Evolutionary conservation across 2,113 vertebrate species (phyloP).

Genomic region (Pristiophorus japonicus): DNA sequence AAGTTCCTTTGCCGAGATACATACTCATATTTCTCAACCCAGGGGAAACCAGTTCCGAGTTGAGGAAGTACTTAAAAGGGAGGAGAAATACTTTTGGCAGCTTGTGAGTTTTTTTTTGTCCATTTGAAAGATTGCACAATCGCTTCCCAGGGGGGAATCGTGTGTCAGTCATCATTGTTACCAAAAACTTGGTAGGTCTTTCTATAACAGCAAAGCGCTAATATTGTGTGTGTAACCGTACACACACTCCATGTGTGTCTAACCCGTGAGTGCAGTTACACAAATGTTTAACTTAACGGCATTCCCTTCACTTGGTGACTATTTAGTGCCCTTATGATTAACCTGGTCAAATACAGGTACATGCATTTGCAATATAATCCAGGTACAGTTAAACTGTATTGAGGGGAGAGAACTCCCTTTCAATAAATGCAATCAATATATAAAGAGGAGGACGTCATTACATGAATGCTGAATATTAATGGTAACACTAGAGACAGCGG

Average conservation of each 20-base stretch:
- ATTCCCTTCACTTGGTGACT: background rate
- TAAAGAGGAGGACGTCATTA: background rate
- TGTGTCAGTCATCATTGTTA: background rate
- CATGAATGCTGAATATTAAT: background rate
- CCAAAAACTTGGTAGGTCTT: background rate
- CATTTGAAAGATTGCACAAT: background rate
- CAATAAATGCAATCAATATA: background rate
- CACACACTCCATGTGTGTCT: too few species aligned
- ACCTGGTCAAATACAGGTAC: background rate
- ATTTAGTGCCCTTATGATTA: background rate
- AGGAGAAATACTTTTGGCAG: background rate
- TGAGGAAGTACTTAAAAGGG: conserved; percentile 24
- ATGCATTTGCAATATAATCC: background rate
- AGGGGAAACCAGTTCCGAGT: conserved; percentile 33
- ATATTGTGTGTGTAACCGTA: background rate
- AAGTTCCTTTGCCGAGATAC: conserved; percentile 37
- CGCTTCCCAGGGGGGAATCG: background rate
- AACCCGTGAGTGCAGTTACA: too few species aligned
- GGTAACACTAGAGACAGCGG: background rate
- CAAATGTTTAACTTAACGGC: too few species aligned
- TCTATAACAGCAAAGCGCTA: background rate
- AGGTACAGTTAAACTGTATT: background rate
- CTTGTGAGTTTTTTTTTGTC: background rate
- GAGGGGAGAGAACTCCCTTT: background rate
- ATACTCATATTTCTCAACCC: conserved; percentile 8